Evolutionary conservation across 2,797 vertebrate genomes (phyloP), one percentile per base, ranked within the genome.

Genomic region (Mionectes olivaceus): DNA sequence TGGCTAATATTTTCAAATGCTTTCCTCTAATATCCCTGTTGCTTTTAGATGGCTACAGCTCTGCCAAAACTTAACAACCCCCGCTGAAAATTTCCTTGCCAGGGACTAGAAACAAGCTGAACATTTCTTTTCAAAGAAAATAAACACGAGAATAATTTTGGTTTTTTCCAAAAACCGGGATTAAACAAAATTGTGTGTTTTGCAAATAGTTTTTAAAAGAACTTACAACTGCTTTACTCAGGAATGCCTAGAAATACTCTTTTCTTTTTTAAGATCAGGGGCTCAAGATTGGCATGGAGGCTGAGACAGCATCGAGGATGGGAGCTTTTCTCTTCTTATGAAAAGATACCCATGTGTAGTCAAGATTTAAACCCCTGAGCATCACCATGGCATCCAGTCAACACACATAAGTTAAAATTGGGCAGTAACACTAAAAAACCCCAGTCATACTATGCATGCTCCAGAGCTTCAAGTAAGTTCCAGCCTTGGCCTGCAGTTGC

Each of bases 1-100:
- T 61, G 33, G 82, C 61, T 94, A 92, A 86, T 91, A 87, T 91
- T 95, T 95, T 55, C 68, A 7, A 80, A 70, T 50, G 82, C 46
- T 89, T 94, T 91, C 81, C 76, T 93, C 11, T 65, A 89, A 46
- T 59, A 87, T 33, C 37, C 61, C 69, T 68, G 56, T 32, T 94
- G 46, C 41, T 89, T 84, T 93, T 64, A 73, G 49, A 28, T 32
- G 27, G 55, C 37, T 78, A 52, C 21, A 71, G 52, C 28, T 93
- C 65, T 69, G 78, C 78, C 79, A 93, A 87, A 87, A 63, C 18
- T 77, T 68, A 83, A 85, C 57, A 92, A 89, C 79, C 69, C 55
- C 61, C 82, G 78, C 53, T 65, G 61, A 89, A 94, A 83, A 90
- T 30, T 37, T 87, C 78, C 68, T 83, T 95, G 78, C 83, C 75